phyloP scores from a whole-genome alignment of 2,113 vertebrate species.

The Ploceus nigricollis region DNA sequence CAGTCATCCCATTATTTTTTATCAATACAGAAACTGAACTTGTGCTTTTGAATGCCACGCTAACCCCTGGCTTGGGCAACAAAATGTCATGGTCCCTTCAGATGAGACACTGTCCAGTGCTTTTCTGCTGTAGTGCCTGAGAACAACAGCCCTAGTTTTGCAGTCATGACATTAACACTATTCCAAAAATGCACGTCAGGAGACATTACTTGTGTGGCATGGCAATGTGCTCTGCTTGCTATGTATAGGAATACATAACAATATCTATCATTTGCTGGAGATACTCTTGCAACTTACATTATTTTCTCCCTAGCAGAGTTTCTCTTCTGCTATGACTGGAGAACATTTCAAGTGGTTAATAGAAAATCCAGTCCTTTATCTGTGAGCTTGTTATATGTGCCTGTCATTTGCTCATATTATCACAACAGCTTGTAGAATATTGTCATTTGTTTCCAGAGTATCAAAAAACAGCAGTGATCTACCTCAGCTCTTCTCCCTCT shows the following conservation, averaged over 20 bases:
- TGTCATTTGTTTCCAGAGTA: neutral
- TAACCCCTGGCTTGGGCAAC: neutral
- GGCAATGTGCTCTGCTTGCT: neutral
- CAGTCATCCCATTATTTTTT: neutral
- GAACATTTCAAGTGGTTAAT: neutral
- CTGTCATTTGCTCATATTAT: neutral
- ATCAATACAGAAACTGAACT: neutral
- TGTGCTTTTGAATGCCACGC: neutral
- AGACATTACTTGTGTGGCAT: rapidly evolving
- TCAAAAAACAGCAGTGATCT: neutral
- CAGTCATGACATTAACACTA: neutral
- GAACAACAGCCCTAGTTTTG: neutral
- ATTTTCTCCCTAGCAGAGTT: neutral
- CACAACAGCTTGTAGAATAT: neutral
- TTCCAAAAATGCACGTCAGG: neutral
- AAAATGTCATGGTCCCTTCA: neutral
- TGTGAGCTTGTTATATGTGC: neutral
- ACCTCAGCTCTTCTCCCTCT: neutral
- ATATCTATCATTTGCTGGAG: neutral
- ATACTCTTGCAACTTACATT: neutral
- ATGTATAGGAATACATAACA: neutral
- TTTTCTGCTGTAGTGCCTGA: neutral
- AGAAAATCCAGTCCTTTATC: neutral
- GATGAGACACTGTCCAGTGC: neutral
- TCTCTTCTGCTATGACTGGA: neutral